Evolutionary conservation across 1,140 invertebrate genomes (phyloP).

Genomic region (Zophobas morio): DNA sequence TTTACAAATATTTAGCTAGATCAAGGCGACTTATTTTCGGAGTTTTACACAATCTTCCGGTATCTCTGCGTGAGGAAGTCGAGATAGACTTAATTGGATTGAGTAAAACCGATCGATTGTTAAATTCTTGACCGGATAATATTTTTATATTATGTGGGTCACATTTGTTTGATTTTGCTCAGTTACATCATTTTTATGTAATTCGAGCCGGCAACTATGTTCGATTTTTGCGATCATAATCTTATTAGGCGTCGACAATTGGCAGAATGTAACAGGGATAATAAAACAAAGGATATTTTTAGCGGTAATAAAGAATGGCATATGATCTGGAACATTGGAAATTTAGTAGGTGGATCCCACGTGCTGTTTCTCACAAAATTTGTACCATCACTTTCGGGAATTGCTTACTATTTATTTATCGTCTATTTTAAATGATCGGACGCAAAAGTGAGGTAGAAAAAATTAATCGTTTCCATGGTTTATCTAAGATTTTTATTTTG

Average conservation of each 20-base stretch:
- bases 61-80: neutral
- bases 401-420: too few species aligned
- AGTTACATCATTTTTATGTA: neutral
- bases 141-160: too few species aligned
- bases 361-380: too few species aligned
- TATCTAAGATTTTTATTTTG: too few species aligned
- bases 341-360: too few species aligned
- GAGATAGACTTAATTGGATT: conserved; percentile 22
- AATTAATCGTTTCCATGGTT: too few species aligned
- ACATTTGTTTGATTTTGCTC: too few species aligned
- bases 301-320: neutral
- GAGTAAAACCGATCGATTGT: conserved; percentile 20
- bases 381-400: too few species aligned
- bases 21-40: conserved; percentile 19
- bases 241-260: neutral
- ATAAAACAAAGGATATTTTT: neutral
- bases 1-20: conserved; percentile 27
- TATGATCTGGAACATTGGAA: too few species aligned
- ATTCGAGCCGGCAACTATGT: neutral
- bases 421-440: too few species aligned
- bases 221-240: neutral
- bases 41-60: conserved; percentile 34
- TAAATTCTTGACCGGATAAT: neutral
- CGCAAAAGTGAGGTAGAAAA: too few species aligned
- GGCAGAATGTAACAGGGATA: too few species aligned